Conservation (phyloP, 2,888 invertebrate species). For the Aricia artaxerxes region DNA sequence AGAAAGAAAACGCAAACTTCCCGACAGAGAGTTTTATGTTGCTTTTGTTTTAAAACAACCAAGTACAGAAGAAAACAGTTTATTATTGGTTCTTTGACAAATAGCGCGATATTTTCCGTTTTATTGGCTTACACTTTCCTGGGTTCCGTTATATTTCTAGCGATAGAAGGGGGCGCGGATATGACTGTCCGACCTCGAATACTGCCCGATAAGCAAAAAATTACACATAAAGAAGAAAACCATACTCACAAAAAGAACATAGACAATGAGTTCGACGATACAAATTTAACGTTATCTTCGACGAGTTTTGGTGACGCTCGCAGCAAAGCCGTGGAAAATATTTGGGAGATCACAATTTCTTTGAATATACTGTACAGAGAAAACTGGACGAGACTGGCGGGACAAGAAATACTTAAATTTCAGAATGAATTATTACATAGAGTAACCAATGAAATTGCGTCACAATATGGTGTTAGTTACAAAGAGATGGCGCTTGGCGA, state of each 20-base stretch:
- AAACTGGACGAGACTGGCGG: conserved; percentile 93
- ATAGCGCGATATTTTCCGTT: conserved; percentile 90
- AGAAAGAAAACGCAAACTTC: conserved; percentile 73
- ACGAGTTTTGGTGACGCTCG: conserved; percentile 77
- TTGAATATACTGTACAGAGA: conserved; percentile 93
- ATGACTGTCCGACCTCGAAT: conserved; percentile 74
- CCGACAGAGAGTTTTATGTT: conserved; percentile 77
- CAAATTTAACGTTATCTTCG: conserved; percentile 67
- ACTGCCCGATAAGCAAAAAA: conserved; percentile 74
- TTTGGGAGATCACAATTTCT: conserved; percentile 94
- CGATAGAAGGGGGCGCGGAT: conserved; percentile 87
- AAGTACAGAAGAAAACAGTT: conserved; percentile 81
- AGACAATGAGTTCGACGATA: conserved; percentile 68
- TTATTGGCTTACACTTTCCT: conserved; percentile 89
- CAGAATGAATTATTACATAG: conserved; percentile 91
- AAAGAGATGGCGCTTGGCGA: conserved; percentile 77
- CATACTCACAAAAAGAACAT: conserved; percentile 61
- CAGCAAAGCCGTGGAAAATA: conserved; percentile 88
- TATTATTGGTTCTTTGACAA: conserved; percentile 87
- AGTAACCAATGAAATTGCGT: conserved; percentile 88
- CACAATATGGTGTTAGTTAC: conserved; percentile 79
- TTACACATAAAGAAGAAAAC: conserved; percentile 73
- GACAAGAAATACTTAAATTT: conserved; percentile 88
- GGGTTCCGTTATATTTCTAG: conserved; percentile 91
- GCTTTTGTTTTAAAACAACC: conserved; percentile 79